A percentile compares a stretch with the other conserved stretches of the same genome.
These are phyloP conservation scores for Ibidorhyncha struthersii DNA, from an alignment of 2,113 vertebrate genomes.

Conservation along the genomic window DNA sequence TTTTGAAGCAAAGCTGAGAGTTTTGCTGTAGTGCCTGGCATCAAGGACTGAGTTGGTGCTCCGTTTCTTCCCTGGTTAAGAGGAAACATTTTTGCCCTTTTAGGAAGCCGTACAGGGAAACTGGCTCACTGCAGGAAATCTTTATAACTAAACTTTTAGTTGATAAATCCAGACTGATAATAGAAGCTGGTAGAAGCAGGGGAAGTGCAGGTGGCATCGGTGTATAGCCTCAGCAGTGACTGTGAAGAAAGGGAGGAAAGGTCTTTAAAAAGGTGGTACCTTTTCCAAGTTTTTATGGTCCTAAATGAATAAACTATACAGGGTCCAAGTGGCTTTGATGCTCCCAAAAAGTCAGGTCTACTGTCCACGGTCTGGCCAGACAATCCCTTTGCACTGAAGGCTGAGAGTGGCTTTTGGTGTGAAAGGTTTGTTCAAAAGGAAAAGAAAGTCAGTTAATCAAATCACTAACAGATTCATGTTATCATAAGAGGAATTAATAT, in stretches of 20 bases:
- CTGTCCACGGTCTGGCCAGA: background rate
- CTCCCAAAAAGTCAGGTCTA: background rate
- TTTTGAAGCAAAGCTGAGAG: background rate
- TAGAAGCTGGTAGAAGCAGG: background rate
- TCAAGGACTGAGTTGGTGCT: background rate
- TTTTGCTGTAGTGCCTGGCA: background rate
- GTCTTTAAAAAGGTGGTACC: background rate
- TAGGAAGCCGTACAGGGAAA: background rate
- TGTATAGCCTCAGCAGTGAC: background rate
- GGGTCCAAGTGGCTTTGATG: background rate
- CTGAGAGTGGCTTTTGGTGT: background rate
- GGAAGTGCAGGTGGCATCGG: rapidly evolving
- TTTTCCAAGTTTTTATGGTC: background rate
- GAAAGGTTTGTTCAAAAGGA: background rate
- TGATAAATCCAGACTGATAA: background rate
- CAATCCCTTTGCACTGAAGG: background rate
- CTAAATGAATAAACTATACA: background rate
- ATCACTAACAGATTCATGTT: background rate
- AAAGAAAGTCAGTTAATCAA: background rate
- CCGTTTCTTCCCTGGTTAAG: background rate
- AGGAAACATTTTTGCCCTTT: slow-evolving; percentile 24
- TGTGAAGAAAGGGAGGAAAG: background rate
- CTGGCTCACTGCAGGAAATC: background rate
- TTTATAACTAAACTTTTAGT: background rate
- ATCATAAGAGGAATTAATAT: background rate